A percentile compares a stretch with the other conserved stretches of the same genome.
phyloP scores from a whole-genome alignment of 2,113 vertebrate species.

The Phylloscopus trochiloides region DNA sequence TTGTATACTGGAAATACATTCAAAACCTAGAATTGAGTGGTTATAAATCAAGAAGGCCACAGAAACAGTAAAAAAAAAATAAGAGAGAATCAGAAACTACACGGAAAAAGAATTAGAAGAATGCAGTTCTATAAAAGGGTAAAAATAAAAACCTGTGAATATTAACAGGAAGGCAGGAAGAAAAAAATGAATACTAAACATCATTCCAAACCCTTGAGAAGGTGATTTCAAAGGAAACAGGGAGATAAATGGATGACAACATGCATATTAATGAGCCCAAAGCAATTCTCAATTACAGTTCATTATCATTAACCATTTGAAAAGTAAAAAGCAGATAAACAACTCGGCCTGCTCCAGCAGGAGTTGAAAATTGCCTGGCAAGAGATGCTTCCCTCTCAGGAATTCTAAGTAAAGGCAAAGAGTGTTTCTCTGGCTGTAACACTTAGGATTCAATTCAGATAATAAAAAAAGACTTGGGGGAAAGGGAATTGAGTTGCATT shows the following conservation, averaged over 20 bases:
- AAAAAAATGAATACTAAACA: background rate
- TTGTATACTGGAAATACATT: background rate
- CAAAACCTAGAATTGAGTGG: background rate
- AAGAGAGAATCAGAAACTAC: background rate
- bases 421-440: background rate
- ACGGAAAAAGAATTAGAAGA: background rate
- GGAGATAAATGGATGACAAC: constrained; percentile 25
- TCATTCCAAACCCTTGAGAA: constrained; percentile 1
- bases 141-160: background rate
- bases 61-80: background rate
- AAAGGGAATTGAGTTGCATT: background rate
- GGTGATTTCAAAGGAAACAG: constrained; percentile 55
- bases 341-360: background rate
- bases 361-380: constrained; percentile 12
- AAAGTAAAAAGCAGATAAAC: constrained; percentile 37
- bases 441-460: constrained; percentile 34
- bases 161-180: background rate
- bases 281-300: constrained; percentile 39
- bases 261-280: constrained; percentile 34
- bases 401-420: constrained; percentile 32
- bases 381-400: constrained; percentile 32
- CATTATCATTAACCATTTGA: constrained; percentile 46
- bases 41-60: background rate
- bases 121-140: background rate
- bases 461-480: background rate